Evolutionary conservation across 2,888 invertebrate species (phyloP).

Genomic region (Archips xylosteana): DNA sequence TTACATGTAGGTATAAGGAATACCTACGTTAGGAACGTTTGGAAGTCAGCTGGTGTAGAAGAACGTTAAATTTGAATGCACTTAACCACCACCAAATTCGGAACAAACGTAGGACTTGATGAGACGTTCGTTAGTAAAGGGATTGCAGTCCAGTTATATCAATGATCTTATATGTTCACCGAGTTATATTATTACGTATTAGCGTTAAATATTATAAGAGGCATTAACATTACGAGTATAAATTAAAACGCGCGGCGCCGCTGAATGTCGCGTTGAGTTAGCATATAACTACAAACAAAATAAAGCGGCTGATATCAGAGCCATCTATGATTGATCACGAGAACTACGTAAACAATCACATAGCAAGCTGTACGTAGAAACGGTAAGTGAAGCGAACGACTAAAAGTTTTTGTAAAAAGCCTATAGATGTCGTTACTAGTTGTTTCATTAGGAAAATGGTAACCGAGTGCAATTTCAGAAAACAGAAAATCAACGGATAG

Average conservation of each 20-base stretch:
- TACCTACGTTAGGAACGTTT: neutral
- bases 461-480: neutral
- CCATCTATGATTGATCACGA: constrained; percentile 9
- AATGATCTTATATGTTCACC: too few relatives aligned
- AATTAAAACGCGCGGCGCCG: neutral
- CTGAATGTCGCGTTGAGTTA: neutral
- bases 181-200: too few relatives aligned
- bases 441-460: neutral
- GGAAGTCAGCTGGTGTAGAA: neutral
- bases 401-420: neutral
- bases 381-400: neutral
- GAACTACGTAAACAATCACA: neutral
- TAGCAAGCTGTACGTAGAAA: neutral
- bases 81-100: too few relatives aligned
- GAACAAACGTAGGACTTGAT: neutral
- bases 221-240: too few relatives aligned
- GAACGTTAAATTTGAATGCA: neutral
- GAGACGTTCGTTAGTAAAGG: neutral
- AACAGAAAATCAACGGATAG: too few relatives aligned
- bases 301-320: constrained; percentile 8
- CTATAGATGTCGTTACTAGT: constrained; percentile 12
- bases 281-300: neutral
- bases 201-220: too few relatives aligned
- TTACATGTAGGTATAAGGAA: neutral
- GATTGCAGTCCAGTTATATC: neutral